Conservation (phyloP, 2,797 vertebrate species). For the Spinus pinus region DNA sequence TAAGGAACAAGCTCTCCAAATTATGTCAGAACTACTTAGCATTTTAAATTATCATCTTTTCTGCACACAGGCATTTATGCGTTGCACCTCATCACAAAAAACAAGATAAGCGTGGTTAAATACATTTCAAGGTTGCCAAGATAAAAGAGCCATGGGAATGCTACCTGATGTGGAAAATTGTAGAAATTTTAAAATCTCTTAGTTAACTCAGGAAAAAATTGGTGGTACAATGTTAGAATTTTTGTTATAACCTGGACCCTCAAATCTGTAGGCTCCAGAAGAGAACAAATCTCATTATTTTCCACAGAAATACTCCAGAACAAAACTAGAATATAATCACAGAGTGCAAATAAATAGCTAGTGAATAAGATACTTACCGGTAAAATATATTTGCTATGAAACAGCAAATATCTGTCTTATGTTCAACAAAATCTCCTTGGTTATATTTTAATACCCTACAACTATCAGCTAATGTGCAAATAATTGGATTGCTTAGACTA, state of each 20-base stretch:
- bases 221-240: background rate
- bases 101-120: slow-evolving; percentile 11
- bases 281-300: background rate
- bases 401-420: background rate
- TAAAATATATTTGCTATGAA: background rate
- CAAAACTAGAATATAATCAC: background rate
- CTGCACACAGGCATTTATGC: background rate
- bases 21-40: slow-evolving; percentile 47
- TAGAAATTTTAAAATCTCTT: background rate
- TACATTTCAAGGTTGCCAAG: slow-evolving; percentile 8
- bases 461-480: background rate
- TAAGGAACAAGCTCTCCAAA: slow-evolving; percentile 21
- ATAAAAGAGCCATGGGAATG: background rate
- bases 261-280: background rate
- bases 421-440: background rate
- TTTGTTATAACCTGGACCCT: background rate
- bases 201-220: background rate
- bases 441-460: background rate
- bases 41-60: slow-evolving; percentile 42
- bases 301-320: background rate
- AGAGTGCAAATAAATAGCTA: background rate
- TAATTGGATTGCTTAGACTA: background rate
- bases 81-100: background rate
- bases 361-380: background rate
- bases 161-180: background rate